phyloP scores from a whole-genome alignment of 2,113 vertebrate species.

The Chamaetylas fuelleborni region DNA sequence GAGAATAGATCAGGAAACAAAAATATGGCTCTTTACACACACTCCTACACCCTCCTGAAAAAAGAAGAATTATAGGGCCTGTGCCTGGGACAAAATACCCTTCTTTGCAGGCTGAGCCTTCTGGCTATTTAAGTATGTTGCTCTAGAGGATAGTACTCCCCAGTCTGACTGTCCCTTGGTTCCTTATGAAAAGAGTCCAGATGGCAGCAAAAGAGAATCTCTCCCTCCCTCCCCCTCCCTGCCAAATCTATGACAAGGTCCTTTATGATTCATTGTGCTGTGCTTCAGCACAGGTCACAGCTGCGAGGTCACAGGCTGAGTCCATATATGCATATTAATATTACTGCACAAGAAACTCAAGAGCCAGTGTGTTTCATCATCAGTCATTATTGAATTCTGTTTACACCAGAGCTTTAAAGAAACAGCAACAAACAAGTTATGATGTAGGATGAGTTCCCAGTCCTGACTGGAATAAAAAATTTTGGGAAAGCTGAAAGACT shows the following conservation, averaged over 20 bases:
- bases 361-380: not conserved
- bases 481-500: not conserved
- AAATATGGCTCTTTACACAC: not conserved
- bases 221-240: not conserved
- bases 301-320: not conserved
- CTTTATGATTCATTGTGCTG: not conserved
- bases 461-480: not conserved
- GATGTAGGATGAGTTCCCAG: not conserved
- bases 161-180: not conserved
- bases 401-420: not conserved
- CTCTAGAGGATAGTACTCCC: not conserved
- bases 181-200: not conserved
- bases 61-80: not conserved
- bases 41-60: not conserved
- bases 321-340: constrained; percentile 11
- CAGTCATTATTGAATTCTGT: not conserved
- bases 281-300: not conserved
- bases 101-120: not conserved
- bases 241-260: not conserved
- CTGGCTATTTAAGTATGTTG: not conserved
- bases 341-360: not conserved
- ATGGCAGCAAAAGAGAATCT: not conserved
- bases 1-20: not conserved
- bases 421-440: not conserved
- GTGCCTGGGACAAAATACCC: not conserved